Evolutionary conservation across 2,888 invertebrate species (phyloP), one percentile per base, ranked within the genome.

Genomic region (Sipunculus nudus): DNA sequence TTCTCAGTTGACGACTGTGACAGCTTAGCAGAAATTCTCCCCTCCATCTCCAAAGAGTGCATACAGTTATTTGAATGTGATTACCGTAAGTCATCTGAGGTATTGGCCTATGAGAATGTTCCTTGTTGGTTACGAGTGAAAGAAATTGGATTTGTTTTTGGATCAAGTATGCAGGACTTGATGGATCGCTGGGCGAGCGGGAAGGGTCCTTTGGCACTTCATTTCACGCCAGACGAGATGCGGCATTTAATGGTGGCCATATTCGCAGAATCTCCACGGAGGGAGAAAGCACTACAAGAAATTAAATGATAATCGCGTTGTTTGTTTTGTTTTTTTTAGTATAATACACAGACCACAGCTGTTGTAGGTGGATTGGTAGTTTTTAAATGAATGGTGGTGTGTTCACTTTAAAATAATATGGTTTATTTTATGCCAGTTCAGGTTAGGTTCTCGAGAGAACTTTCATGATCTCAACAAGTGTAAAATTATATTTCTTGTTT

Each of bases 171-270:
- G 21, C 52, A 57, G 58, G 61, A 63, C 25, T 57, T 72, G 39
- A 45, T 54, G 10, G 72, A 72, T 53, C 52, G 72, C 8, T 72
- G 72, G 72, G 60, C 70, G 5, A 63, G 65, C 29, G 70, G 72
- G 8, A 70, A 70, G 49, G 72, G 72, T 3, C 70, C 70, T 2
- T 62, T 72, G 29, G 64, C 68, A 2, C 55, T 72, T 23, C 55
- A 67, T 52, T 63, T 72, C 54, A 57, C 65, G 2, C 56, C 57
- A 1, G 55, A 65, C 6, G 62, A 71, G 47, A 57, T 71, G 25
- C 38, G 52, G 13, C 25, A 41, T 28, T 45, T 71, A 5, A 66
- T 71, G 21, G 25, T 59, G 23, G 71, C 71, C 32, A 68, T 70
- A 49, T 71, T 71, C n/a, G 38, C 13, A 38, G 38, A 38, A 38